A percentile compares a stretch with the other conserved stretches of the same genome.
phyloP scores from a whole-genome alignment of 2,113 vertebrate genomes.

The Rhinoderma darwinii region DNA sequence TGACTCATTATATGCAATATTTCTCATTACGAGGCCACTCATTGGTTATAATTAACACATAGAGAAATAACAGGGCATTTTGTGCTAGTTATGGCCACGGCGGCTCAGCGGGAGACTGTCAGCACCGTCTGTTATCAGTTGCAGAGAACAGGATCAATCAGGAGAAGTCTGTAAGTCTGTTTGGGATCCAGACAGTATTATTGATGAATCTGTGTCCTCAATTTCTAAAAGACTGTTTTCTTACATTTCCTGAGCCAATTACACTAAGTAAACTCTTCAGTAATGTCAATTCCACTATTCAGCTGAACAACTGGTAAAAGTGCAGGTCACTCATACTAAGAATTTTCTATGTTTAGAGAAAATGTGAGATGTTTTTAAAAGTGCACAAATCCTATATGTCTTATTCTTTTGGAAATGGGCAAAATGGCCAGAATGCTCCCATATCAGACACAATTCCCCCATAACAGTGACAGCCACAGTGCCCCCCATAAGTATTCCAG shows the following conservation, averaged over 20 bases:
- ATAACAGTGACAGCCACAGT: too few relatives aligned
- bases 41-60: background rate
- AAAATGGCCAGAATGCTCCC: background rate
- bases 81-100: background rate
- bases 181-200: slow-evolving; percentile 22
- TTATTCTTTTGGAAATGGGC: background rate
- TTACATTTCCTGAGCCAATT: slow-evolving; percentile 18
- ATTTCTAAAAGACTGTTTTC: slow-evolving; percentile 13
- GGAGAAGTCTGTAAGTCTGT: background rate
- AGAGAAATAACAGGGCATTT: background rate
- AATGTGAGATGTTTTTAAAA: too few relatives aligned
- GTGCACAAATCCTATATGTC: background rate
- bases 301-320: background rate
- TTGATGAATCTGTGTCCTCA: slow-evolving; percentile 41
- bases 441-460: background rate
- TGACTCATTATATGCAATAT: background rate
- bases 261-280: slow-evolving; percentile 30
- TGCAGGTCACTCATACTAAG: background rate
- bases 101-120: background rate
- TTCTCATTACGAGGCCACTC: background rate
- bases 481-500: too few relatives aligned
- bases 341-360: background rate
- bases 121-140: slow-evolving; percentile 1
- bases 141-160: slow-evolving; percentile 24
- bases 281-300: background rate